These are phyloP conservation scores for Channa striata DNA, from an alignment of 2,797 vertebrate genomes.

Conservation along the genomic window DNA sequence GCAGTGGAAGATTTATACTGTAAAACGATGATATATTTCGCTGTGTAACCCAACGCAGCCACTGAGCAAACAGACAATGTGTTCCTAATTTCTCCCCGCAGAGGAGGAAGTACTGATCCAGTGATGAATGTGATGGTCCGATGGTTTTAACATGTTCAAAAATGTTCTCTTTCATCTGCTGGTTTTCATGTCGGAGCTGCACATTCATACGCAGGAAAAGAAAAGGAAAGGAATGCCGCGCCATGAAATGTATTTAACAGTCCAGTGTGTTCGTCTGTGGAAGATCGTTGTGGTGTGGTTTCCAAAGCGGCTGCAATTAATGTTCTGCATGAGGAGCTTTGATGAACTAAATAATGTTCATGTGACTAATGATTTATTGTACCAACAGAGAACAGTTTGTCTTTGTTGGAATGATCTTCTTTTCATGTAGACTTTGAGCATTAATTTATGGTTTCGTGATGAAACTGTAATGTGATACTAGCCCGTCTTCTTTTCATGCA, in stretches of 20 bases:
- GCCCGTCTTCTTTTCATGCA: neutral
- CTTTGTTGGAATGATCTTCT: conserved; percentile 10
- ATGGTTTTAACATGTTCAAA: conserved; percentile 72
- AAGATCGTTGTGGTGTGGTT: conserved; percentile 25
- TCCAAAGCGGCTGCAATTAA: conserved; percentile 20
- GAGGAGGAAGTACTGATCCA: conserved; percentile 71
- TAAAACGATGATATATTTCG: neutral
- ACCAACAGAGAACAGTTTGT: conserved; percentile 2
- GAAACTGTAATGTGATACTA: neutral
- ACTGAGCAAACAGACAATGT: conserved; percentile 61
- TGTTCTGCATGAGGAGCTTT: conserved; percentile 37
- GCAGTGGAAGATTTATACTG: conserved; percentile 10
- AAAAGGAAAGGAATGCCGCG: neutral
- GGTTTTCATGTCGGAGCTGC: conserved; percentile 17
- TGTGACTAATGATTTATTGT: conserved; percentile 36
- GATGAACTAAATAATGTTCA: conserved; percentile 35
- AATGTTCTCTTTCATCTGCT: conserved; percentile 68
- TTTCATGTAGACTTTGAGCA: neutral
- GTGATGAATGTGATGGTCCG: conserved; percentile 83
- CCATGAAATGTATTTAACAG: conserved; percentile 19
- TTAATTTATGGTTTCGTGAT: neutral
- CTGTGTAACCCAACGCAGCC: conserved; percentile 39
- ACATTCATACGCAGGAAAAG: neutral
- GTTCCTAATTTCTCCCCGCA: conserved; percentile 71
- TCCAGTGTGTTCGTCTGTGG: neutral